These are phyloP conservation scores for Orycteropus afer DNA, from an alignment of 2,113 vertebrate species.

Conservation along the genomic window DNA sequence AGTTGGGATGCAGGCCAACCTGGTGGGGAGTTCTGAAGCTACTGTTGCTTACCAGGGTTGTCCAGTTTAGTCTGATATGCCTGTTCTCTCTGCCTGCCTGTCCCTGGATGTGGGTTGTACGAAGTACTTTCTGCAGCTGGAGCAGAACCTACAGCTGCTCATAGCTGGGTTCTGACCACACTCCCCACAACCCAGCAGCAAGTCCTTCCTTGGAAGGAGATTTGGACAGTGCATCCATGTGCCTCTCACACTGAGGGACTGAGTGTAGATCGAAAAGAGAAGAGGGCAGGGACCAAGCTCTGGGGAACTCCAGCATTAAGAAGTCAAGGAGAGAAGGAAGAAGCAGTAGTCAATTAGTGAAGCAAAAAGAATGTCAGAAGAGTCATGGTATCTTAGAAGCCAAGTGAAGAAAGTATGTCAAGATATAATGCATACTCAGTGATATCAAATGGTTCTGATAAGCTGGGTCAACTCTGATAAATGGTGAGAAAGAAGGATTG, in stretches of 20 bases:
- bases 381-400: not conserved
- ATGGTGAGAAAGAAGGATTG: not conserved
- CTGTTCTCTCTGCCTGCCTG: accelerated
- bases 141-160: not conserved
- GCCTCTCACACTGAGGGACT: not conserved
- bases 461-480: not conserved
- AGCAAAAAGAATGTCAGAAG: not conserved
- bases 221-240: not conserved
- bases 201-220: not conserved
- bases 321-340: not conserved
- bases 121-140: not conserved
- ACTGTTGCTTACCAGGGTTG: not conserved
- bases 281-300: not conserved
- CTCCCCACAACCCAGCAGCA: not conserved
- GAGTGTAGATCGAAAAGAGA: not conserved
- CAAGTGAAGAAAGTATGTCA: not conserved
- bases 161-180: not conserved
- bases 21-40: not conserved
- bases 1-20: too few species aligned
- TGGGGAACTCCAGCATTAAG: not conserved
- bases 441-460: not conserved
- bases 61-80: not conserved
- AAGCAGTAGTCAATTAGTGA: too few species aligned
- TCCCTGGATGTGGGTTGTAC: not conserved
- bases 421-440: not conserved